These are phyloP conservation scores for Chrosomus eos DNA, from an alignment of 2,797 vertebrate species.

Conservation along the genomic window DNA sequence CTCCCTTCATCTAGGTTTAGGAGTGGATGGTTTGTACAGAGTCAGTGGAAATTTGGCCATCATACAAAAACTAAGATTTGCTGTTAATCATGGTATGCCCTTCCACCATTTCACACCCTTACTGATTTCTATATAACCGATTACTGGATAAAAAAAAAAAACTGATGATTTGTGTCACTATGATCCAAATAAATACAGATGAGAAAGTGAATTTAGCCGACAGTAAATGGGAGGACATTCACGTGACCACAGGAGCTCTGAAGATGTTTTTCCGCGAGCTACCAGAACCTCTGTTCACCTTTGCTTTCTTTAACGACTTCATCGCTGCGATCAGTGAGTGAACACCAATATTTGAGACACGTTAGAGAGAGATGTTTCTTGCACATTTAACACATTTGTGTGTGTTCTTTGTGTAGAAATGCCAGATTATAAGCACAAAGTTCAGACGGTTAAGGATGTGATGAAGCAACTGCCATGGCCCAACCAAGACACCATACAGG, in stretches of 20 bases:
- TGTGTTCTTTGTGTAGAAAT: constrained; percentile 71
- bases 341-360: background rate
- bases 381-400: background rate
- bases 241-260: constrained; percentile 86
- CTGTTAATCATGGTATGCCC: constrained; percentile 83
- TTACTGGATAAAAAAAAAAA: background rate
- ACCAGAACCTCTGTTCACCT: constrained; percentile 86
- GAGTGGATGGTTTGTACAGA: constrained; percentile 84
- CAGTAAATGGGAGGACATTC: constrained; percentile 89
- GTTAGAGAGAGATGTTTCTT: background rate
- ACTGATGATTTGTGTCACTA: background rate
- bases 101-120: background rate
- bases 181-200: constrained; percentile 69
- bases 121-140: background rate
- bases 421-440: constrained; percentile 81
- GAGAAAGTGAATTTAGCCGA: constrained; percentile 85
- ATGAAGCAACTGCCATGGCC: constrained; percentile 86
- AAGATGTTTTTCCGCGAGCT: constrained; percentile 91
- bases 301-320: constrained; percentile 84
- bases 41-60: constrained; percentile 89
- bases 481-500: constrained; percentile 88
- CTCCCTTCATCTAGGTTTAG: constrained; percentile 72
- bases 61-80: constrained; percentile 88
- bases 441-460: constrained; percentile 80
- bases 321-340: constrained; percentile 87